A percentile compares a stretch with the other conserved stretches of the same genome.
phyloP scores from a whole-genome alignment of 2,113 vertebrate species.

The Gasterosteus aculeatus region DNA sequence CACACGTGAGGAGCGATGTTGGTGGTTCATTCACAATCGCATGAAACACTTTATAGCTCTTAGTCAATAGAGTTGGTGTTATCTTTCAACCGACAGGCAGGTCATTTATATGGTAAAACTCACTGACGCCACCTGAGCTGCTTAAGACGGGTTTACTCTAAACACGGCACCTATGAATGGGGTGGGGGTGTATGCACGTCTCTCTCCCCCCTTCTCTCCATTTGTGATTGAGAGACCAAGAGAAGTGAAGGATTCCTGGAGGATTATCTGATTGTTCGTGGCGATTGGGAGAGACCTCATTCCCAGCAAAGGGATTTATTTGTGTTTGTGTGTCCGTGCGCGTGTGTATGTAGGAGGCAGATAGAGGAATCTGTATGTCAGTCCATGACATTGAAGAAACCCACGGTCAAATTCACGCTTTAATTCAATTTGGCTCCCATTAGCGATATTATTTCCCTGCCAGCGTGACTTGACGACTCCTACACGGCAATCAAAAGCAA shows the following conservation, averaged over 20 bases:
- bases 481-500: slow-evolving; percentile 70
- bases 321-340: slow-evolving; percentile 41
- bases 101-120: slow-evolving; percentile 81
- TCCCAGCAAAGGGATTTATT: slow-evolving; percentile 75
- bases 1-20: not conserved
- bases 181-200: slow-evolving; percentile 39
- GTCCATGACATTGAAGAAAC: slow-evolving; percentile 76
- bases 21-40: slow-evolving; percentile 35
- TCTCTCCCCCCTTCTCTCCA: slow-evolving; percentile 26
- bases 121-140: slow-evolving; percentile 70
- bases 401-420: slow-evolving; percentile 73
- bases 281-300: slow-evolving; percentile 79
- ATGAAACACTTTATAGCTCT: slow-evolving; percentile 58
- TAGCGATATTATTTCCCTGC: slow-evolving; percentile 73
- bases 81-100: slow-evolving; percentile 73
- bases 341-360: slow-evolving; percentile 50
- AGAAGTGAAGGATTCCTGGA: slow-evolving; percentile 78
- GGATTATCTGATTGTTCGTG: slow-evolving; percentile 82
- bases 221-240: slow-evolving; percentile 69
- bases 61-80: slow-evolving; percentile 69
- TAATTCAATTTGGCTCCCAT: slow-evolving; percentile 79
- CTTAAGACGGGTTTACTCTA: slow-evolving; percentile 63
- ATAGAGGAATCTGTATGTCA: slow-evolving; percentile 69
- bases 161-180: slow-evolving; percentile 62
- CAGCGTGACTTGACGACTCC: slow-evolving; percentile 64